phyloP scores from a whole-genome alignment of 1,140 invertebrate genomes.

The Ylistrum balloti region DNA sequence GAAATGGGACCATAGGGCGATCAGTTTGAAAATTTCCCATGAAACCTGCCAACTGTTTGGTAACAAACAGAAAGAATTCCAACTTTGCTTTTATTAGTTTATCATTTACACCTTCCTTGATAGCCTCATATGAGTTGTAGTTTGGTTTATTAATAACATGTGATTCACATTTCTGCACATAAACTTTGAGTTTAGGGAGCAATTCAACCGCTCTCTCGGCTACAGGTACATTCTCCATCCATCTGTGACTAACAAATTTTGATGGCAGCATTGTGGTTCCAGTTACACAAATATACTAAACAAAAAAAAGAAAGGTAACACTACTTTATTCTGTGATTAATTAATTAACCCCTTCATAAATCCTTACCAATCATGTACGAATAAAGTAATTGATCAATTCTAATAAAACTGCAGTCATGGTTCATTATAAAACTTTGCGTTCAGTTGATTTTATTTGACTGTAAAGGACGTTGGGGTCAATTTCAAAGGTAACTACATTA shows the following conservation, averaged over 20 bases:
- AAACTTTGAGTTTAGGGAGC: constrained; percentile 13
- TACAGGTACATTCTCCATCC: constrained; percentile 65
- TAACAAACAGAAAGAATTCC: constrained; percentile 47
- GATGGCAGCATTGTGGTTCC: constrained; percentile 47
- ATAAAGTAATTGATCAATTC: too few species aligned
- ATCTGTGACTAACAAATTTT: constrained; percentile 52
- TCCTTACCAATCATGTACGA: too few species aligned
- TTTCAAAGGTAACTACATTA: too few species aligned
- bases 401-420: too few species aligned
- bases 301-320: too few species aligned
- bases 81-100: constrained; percentile 42
- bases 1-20: constrained; percentile 61
- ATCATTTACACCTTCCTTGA: constrained; percentile 36
- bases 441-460: too few species aligned
- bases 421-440: too few species aligned
- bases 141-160: constrained; percentile 57
- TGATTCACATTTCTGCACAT: constrained; percentile 52
- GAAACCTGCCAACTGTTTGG: constrained; percentile 45
- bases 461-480: too few species aligned
- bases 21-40: constrained; percentile 56
- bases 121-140: constrained; percentile 54
- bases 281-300: too few species aligned
- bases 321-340: too few species aligned
- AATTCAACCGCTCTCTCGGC: constrained; percentile 52
- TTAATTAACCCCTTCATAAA: too few species aligned